phyloP scores from a whole-genome alignment of 2,797 vertebrate genomes.

The Alca torda region DNA sequence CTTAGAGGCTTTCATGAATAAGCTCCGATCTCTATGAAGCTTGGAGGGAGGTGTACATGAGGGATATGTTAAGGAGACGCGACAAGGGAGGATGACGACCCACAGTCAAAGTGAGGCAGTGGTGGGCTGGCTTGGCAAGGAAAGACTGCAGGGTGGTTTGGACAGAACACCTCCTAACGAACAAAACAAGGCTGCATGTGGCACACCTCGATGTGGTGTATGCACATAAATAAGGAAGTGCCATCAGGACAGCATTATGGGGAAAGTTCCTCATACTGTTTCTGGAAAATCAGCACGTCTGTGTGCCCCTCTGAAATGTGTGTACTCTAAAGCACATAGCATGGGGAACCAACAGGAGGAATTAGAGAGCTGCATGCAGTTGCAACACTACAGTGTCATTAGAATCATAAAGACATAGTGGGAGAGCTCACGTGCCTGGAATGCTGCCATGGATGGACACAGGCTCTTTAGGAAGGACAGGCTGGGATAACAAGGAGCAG shows the following conservation, averaged over 20 bases:
- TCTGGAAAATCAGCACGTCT: background rate
- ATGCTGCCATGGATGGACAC: background rate
- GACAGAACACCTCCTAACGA: background rate
- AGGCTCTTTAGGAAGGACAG: background rate
- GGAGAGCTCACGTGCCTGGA: background rate
- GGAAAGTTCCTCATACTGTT: background rate
- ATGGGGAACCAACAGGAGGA: background rate
- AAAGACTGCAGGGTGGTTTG: background rate
- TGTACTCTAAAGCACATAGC: background rate
- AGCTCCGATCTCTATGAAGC: background rate
- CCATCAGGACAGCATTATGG: background rate
- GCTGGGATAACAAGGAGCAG: rapidly evolving
- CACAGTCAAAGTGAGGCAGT: background rate
- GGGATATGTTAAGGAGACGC: background rate
- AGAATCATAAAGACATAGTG: background rate
- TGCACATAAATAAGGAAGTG: background rate
- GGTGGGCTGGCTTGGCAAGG: background rate
- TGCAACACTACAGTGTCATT: background rate
- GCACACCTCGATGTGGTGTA: rapidly evolving
- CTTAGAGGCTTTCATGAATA: background rate
- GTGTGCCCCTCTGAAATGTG: background rate
- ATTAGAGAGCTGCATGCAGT: background rate
- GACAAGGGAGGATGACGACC: background rate
- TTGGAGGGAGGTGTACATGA: background rate
- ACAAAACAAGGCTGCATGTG: background rate